These are phyloP conservation scores for Panthera leo DNA, from an alignment of 2,113 vertebrate species.

Conservation along the genomic window DNA sequence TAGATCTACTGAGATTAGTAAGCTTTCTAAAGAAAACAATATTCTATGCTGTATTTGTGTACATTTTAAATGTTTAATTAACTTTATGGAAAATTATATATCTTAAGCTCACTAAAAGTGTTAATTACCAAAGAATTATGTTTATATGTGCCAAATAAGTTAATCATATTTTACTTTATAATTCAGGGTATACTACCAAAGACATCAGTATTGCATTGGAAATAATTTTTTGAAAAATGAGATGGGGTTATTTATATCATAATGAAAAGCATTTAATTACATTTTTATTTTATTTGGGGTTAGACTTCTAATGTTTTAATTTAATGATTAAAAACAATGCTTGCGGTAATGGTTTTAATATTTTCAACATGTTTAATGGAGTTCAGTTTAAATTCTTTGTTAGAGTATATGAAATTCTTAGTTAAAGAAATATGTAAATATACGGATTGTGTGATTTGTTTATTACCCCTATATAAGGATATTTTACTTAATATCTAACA, in stretches of 20 bases:
- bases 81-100: not conserved
- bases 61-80: not conserved
- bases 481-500: not conserved
- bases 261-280: not conserved
- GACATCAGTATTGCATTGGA: not conserved
- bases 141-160: slow-evolving; percentile 21
- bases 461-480: not conserved
- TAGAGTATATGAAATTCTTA: not conserved
- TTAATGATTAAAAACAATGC: not conserved
- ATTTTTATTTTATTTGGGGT: not conserved
- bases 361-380: not conserved
- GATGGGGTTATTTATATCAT: not conserved
- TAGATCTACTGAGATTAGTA: slow-evolving; percentile 92
- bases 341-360: not conserved
- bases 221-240: not conserved
- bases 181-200: not conserved
- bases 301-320: not conserved
- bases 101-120: slow-evolving; percentile 58
- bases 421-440: not conserved
- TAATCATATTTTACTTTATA: slow-evolving; percentile 1
- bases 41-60: slow-evolving; percentile 42
- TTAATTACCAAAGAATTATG: slow-evolving; percentile 46
- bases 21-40: slow-evolving; percentile 79
- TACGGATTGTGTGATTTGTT: not conserved
- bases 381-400: not conserved